Base-by-base conservation (phyloP, 2,113 vertebrate genomes). In the Stigmatopora nigra region DNA sequence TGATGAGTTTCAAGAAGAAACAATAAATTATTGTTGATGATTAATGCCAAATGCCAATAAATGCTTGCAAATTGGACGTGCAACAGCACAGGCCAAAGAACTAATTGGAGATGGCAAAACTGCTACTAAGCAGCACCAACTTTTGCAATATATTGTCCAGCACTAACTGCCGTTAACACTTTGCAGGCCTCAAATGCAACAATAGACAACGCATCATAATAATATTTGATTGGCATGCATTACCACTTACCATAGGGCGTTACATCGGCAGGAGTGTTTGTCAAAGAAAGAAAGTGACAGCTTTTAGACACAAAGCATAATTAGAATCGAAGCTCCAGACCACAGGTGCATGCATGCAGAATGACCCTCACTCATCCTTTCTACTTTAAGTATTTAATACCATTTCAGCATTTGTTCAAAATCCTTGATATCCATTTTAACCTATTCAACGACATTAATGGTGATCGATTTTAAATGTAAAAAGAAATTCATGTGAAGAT, bases 241-340 rank as follows among this genome's bases (percentile, higher is more conserved):
- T 61, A 61, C 49, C 61, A 88, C 87, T 88, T 77, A 89, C 86
- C 84, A 20, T 59, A 1, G 4, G 38, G 6, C 31, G 63, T 63
- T 71, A 67, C 70, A 62, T 47, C 75, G 76, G 76, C 78, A 70
- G 82, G 72, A 88, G 69, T 51, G 68, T 78, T 67, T 78, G 63
- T 77, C 61, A 68, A 78, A 63, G 61, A 68, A 68, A 20, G 69
- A 67, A 68, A 10, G 55, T 52, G 45, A 76, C 22, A 67, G 71
- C 46, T 69, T 22, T 19, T 64, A 16, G 60, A 74, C 41, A 71
- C n/a, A 71, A 52, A 45, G 47, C 58, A 60, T n/a, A 60, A 41
- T 47, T 67, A 38, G 55, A 49, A 72, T 60, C 71, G 64, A 74
- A 79, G 71, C 64, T 63, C n/a, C 63, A 62, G 73, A 70, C 60